A percentile compares a stretch with the other conserved stretches of the same genome.
These are phyloP conservation scores for Andrena camellia DNA, from an alignment of 2,888 invertebrate genomes.

Conservation along the genomic window DNA sequence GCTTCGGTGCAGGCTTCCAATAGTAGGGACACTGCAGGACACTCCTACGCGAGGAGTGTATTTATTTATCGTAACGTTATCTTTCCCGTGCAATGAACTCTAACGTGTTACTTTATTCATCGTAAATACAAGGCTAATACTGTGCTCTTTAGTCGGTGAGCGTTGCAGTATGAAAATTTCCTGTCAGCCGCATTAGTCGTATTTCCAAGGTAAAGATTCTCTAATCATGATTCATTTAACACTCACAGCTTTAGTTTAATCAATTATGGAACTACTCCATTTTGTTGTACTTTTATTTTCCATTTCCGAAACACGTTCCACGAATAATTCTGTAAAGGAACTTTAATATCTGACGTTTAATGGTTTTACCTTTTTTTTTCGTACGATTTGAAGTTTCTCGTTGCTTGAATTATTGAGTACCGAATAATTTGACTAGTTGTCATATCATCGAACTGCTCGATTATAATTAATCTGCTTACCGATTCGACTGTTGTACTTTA, in stretches of 20 bases:
- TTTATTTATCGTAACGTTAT: constrained; percentile 37
- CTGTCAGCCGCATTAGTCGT: neutral
- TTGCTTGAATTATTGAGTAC: neutral
- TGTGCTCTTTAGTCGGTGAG: neutral
- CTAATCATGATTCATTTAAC: constrained; percentile 2
- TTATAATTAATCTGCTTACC: no score
- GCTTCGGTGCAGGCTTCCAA: neutral
- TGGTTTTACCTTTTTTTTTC: neutral
- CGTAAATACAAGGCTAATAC: neutral
- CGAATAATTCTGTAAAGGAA: no score
- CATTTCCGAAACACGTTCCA: no score
- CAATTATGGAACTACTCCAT: neutral
- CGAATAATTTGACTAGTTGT: neutral
- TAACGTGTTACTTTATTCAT: constrained; percentile 9
- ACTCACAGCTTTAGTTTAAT: neutral
- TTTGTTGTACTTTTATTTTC: neutral
- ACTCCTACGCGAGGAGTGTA: neutral
- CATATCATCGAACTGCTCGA: neutral
- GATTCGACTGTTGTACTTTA: neutral
- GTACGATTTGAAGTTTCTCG: no score
- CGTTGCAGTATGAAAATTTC: constrained; percentile 14
- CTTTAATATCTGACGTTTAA: neutral
- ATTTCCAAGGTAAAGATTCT: neutral
- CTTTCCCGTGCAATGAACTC: constrained; percentile 36
- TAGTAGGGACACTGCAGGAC: no score